Percentiles rank a stretch among this genome's conserved stretches.
Evolutionary conservation across 2,797 vertebrate species (phyloP).

Genomic region (Halcyon chelicuti): DNA sequence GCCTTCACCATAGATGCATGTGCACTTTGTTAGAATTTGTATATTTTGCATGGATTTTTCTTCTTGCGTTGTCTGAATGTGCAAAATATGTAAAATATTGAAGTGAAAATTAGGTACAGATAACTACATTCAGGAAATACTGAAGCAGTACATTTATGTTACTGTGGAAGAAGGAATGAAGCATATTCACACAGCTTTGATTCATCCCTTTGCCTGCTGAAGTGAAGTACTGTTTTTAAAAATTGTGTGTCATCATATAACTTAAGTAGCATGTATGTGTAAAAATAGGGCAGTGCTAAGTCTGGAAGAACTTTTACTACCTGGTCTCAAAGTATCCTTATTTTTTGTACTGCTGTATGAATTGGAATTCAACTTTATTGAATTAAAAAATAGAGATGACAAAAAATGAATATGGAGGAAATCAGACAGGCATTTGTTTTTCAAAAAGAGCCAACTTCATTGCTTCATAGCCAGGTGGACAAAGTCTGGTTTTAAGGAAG

Average conservation of each 20-base stretch:
- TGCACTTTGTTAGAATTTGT: neutral
- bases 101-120: neutral
- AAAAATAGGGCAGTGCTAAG: neutral
- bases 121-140: neutral
- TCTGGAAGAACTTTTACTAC: neutral
- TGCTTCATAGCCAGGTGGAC: conserved; percentile 50
- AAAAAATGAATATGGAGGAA: neutral
- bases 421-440: conserved; percentile 21
- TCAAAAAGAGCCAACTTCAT: conserved; percentile 41
- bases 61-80: neutral
- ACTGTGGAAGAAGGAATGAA: neutral
- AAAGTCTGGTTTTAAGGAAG: conserved; percentile 51
- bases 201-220: neutral
- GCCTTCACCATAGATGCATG: neutral
- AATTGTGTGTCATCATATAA: neutral
- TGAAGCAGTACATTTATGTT: neutral
- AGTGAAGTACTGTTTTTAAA: neutral
- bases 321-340: neutral
- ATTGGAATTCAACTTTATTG: too few relatives aligned
- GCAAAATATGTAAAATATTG: neutral
- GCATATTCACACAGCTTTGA: neutral
- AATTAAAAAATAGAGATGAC: neutral
- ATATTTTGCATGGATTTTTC: neutral
- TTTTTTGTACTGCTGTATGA: neutral
- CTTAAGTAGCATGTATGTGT: neutral